Evolutionary conservation across 2,113 vertebrate species (phyloP), one percentile per base, ranked within the genome.

Genomic region (Paramormyrops kingsleyae): DNA sequence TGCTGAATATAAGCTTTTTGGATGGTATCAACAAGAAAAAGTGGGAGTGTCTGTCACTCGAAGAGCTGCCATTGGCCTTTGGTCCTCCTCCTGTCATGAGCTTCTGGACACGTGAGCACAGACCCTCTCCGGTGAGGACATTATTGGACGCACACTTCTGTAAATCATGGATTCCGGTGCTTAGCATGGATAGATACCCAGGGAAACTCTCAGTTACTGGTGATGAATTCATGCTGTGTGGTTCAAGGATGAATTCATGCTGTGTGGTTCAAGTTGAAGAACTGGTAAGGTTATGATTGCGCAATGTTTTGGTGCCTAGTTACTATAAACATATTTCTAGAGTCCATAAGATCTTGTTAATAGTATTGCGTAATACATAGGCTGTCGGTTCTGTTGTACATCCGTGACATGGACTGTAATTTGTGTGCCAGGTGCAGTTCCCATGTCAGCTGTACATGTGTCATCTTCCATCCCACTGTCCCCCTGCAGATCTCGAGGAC

Each of bases 401-500:
- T 49, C 7, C 3, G 42, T 15, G 24, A 39, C 59, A 31, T 74
- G 21, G n/a, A 46, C 70, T 77, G 13, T 19, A 19, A 39, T 5
- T 44, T 31, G 56, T 88, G 44, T 47, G 31, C 31, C 31, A 19
- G 27, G 15, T 39, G 31, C 15, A 5, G 4, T 24, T 87, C 21
- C 84, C 0, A 5, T 21, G 46, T 50, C 46, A 2, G 49, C 27
- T 31, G 24, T 39, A 1, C 50, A 0, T 17, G 80, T 7, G 42
- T 6, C 84, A 0, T 8, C 39, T 52, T n/a, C 44, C 3, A 0
- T 19, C n/a, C 27, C 12, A 47, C 5, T 53, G 27, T 53, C 12
- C 35, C 88, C 52, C 52, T 35, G 35, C 95, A 99, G 98, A 99
- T 93, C 94, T 99, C 94, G 98, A 99, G 95, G 98, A 99, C 90